Evolutionary conservation across 2,113 vertebrate species (phyloP), one percentile per base, ranked within the genome.

Genomic region (Lutjanus erythropterus): DNA sequence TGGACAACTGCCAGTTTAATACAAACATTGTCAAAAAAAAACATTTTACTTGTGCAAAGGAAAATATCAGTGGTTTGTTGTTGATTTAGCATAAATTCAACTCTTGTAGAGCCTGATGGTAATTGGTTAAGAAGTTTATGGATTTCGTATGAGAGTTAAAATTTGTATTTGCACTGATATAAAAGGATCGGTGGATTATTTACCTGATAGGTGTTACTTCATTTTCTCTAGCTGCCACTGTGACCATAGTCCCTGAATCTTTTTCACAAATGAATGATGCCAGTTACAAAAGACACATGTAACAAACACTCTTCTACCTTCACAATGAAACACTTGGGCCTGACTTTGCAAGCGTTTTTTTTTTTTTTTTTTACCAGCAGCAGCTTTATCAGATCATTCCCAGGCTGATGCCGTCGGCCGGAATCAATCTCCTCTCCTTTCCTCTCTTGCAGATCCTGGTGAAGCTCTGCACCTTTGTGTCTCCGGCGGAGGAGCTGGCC

Each of bases 391-490:
- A 53, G 23, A 10, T 31, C 11, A 5, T 9, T 33, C 35, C 46
- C 47, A 29, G 18, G 4, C 33, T 9, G 14, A 19, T 49, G n/a
- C 29, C 35, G 25, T 25, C 12, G 12, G 3, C 18, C 12, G 12
- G 15, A 68, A 5, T 72, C 10, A 15, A 3, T 25, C 31, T 41
- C 23, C 52, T 23, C 15, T 55, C 23, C 0, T 44, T 5, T n/a
- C 18, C 27, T 0, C 55, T 49, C 33, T 19, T 21, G 37, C 88
- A 99, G 98, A 99, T 99, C 89, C 93, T 99, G 83, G 98, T 99
- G 85, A 99, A 99, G 89, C 92, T 99, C 85, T 99, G 98, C 94
- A 96, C 96, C 85, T 99, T 97, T 46, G 97, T 99, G 87, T 99
- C 98, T 56, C 98, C 98, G 1, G 97, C 98, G 0, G 98, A 99